Evolutionary conservation across 2,797 vertebrate species (phyloP), one percentile per base, ranked within the genome.

Genomic region (Poeciliopsis turneri): DNA sequence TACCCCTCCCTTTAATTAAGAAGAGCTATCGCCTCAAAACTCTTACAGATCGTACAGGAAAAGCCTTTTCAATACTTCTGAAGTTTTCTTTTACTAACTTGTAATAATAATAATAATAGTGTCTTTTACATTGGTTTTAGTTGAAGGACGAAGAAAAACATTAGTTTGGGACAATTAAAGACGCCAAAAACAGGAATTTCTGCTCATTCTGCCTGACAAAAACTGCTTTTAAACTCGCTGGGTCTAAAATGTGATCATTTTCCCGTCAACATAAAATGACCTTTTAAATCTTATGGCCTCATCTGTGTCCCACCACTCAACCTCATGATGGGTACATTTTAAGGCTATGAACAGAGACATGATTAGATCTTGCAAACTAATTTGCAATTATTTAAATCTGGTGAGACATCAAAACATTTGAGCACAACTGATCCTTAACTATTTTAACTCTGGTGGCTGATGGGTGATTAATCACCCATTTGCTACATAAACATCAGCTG

Each of bases 21-120:
- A 80, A 77, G 59, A 82, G 82, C 82, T 78, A 77, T 81, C 77
- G 46, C 61, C 2, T 85, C 73, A 78, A 70, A 79, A 16, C 20
- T 46, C 8, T 25, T 57, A 10, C 69, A 64, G 51, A 41, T 0
- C 9, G 45, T 0, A 51, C 11, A 12, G 46, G 51, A 70, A 5
- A 78, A 43, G 1, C 12, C 39, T 0, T 49, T 39, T 43, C 28
- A 81, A 68, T 49, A 49, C n/a, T 4, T 33, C 25, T 11, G 5
- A 68, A 41, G 64, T 64, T 64, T 36, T 64, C 4, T 41, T 68
- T 12, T 25, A 46, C 6, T 70, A n/a, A 28, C 13, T 16, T 45
- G 25, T 45, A 45, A 28, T 45, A 28, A 28, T 45, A 28, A 28
- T 45, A 45, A 28, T 16, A 28, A 45, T n/a, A 69, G 6, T 45